Percentiles rank a stretch among this genome's conserved stretches.
Conservation (phyloP, 2,113 vertebrate genomes). For the Xenopus borealis region DNA sequence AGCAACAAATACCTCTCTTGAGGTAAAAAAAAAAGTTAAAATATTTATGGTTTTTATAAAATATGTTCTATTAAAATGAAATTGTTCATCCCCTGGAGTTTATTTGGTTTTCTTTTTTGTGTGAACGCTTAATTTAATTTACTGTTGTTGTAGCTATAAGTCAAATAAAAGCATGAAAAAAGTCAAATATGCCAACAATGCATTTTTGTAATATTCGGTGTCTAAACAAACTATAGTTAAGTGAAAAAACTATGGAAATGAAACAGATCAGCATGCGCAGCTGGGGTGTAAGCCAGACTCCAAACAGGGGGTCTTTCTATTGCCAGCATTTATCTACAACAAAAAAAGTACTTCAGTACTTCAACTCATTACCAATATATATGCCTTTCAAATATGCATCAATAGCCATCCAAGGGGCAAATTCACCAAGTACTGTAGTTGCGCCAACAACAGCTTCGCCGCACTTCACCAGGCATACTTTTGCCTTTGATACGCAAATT, state of each 20-base stretch:
- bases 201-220: conserved; percentile 7
- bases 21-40: no score
- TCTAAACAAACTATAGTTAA: conserved; percentile 18
- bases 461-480: no score
- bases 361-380: not conserved
- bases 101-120: no score
- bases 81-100: not conserved
- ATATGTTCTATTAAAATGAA: not conserved
- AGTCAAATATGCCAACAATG: not conserved
- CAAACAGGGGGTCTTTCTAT: not conserved
- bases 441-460: no score
- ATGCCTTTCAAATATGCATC: not conserved
- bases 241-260: conserved; percentile 14
- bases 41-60: no score
- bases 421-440: no score
- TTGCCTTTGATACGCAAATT: no score
- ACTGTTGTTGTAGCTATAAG: conserved; percentile 4
- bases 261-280: conserved; percentile 26
- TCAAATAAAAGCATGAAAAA: conserved; percentile 5
- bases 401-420: no score
- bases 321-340: not conserved
- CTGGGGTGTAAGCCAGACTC: conserved; percentile 15
- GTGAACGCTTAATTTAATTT: not conserved
- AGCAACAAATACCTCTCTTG: no score
- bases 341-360: not conserved